Evolutionary conservation across 2,797 vertebrate genomes (phyloP), one percentile per base, ranked within the genome.

Genomic region (Lophius americanus): DNA sequence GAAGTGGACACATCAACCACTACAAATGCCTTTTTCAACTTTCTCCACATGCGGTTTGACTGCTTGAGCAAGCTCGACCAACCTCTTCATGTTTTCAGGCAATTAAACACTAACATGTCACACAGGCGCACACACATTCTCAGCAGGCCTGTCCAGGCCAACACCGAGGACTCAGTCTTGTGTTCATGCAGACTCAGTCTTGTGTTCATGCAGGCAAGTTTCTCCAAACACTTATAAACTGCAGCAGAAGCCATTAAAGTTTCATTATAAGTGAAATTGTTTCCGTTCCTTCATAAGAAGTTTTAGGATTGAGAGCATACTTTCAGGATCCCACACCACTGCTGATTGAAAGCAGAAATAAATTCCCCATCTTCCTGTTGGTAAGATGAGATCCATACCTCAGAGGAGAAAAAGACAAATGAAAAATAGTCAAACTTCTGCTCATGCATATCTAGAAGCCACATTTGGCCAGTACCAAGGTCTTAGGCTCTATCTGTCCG

Each of bases 21-120:
- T 68, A 59, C 79, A 82, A 81, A 75, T 82, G 73, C 51, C 82
- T 83, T 89, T 86, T 92, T 90, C 44, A 70, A 74, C 80, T 84
- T 70, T 78, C 82, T 70, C 83, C 72, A 76, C 83, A 87, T 85
- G 86, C 87, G 86, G 85, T 76, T 73, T 69, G 71, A 85, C 60
- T 85, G 83, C 70, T 84, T 84, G 65, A 82, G 58, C 72, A 71
- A 67, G 78, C 54, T 71, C 60, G 62, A 70, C 53, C 48, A 60
- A 37, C 14, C 5, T 33, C 13, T 84, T 78, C 71, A 65, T 84
- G 78, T 68, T 82, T 86, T 71, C 73, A 70, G 78, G 85, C 79
- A 73, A 67, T 85, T 85, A 88, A 86, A 73, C 32, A 39, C 53
- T 55, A 52, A 64, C 57, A 55, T 53, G 55, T 62, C 81, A 58